Evolutionary conservation across 2,113 vertebrate species (phyloP), one percentile per base, ranked within the genome.

Genomic region (Ammodytes dubius): DNA sequence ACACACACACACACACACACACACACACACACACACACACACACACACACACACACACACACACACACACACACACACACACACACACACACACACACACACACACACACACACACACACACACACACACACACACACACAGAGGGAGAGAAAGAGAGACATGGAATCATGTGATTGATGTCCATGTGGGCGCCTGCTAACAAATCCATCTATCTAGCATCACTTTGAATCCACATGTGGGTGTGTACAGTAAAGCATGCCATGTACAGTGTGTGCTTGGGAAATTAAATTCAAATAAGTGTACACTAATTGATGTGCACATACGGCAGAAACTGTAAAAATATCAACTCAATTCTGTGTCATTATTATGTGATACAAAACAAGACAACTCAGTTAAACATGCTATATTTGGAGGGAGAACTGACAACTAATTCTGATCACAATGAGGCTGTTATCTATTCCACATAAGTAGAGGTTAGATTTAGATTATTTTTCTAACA

Each of bases 41-140:
- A 73, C 54, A 76, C 40, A 67, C 72, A 75, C 71, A 82, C 58
- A 63, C 65, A 83, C 78, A 84, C 71, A 81, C 77, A 81, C 67
- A 74, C 70, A 86, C 79, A 56, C 73, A 73, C 79, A 71, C 69
- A 70, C 58, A 78, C 54, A 74, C 47, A 81, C 70, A 88, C 77
- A 61, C 43, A 66, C 59, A 59, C 58, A 63, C 65, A 83, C 78
- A 84, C 71, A 81, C 77, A 81, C 67, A 74, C 70, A 86, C 79
- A 56, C 73, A 73, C 79, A 71, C 69, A 70, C 58, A 78, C 54
- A 74, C 47, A 81, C 70, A 88, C 77, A 1, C 27, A 27, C 27
- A 27, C 27, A 27, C 27, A 27, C 27, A 27, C 27, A 1, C 57
- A 76, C 27, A 27, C 27, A 27, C 27, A 27, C 27, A 27, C 27